Evolutionary conservation across 2,113 vertebrate species (phyloP), one percentile per base, ranked within the genome.

Genomic region (Cercopithecus mona): DNA sequence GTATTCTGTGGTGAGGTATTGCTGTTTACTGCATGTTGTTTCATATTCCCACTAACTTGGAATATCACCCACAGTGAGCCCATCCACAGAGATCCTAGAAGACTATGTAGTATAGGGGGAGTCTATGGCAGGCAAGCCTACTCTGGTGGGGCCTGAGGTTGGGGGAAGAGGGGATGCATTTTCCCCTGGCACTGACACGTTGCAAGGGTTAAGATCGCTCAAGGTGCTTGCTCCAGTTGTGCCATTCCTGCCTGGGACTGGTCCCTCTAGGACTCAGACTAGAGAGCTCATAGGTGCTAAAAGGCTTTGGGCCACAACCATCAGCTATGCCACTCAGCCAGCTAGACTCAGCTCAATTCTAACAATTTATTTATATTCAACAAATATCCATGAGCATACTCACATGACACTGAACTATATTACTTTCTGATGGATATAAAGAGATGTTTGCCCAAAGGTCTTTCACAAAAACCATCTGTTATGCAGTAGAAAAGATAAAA

Each of bases 1-100:
- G 99, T 99, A 98, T 99, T 99, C 98, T 99, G 99, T 0, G 99
- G 99, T 40, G 98, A 99, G 25, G 98, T 99, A 96, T 98, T 99
- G 72, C 98, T 99, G 88, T 99, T 99, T 96, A 99, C 97, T 12
- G 99, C 98, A 98, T 99, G 99, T 98, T 99, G 99, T 98, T 99
- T 98, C 99, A 99, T 99, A 20, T 4, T 5, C 50, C 85, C 79
- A 92, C 40, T 73, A 83, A 86, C 59, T 52, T 96, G 93, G 70
- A 32, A 70, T 1, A 1, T 1, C 12, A 83, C 52, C 6, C 35
- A 45, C 22, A 93, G 35, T 90, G 11, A 52, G 14, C 27, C 86
- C 92, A 70, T 9, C 76, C 3, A 72, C 72, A 38, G 0, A 94
- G 16, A 93, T 38, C 94, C 93, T 92, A 55, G 52, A 84, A 94